phyloP scores from a whole-genome alignment of 1,140 invertebrate genomes.

The Cotesia glomerata region DNA sequence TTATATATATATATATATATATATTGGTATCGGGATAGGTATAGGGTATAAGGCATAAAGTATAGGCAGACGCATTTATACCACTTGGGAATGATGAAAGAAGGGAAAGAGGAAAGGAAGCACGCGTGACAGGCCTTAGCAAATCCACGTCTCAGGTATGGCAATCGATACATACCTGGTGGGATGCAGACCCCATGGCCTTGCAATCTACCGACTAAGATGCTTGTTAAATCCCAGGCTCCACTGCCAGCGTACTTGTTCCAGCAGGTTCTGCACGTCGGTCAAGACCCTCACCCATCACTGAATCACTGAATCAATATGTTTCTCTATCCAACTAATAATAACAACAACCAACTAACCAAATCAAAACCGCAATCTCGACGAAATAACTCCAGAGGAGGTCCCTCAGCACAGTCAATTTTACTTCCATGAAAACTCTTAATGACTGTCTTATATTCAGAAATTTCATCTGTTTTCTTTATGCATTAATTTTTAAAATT shows the following conservation, averaged over 20 bases:
- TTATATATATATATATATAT: no score
- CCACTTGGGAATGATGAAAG: background rate
- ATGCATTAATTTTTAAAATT: no score
- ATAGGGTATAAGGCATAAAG: background rate
- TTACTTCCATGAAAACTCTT: no score
- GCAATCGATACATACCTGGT: conserved; percentile 19
- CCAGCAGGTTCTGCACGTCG: conserved; percentile 27
- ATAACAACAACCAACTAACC: no score
- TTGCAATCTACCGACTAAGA: conserved; percentile 16
- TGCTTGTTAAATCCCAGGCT: conserved; percentile 29
- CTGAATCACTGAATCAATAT: background rate
- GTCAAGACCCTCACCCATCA: conserved; percentile 14
- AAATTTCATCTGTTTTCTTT: no score
- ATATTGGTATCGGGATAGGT: no score
- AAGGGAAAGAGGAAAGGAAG: background rate
- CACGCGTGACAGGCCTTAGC: conserved; percentile 3
- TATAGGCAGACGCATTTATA: background rate
- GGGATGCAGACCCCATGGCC: conserved; percentile 10
- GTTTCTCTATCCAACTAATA: background rate
- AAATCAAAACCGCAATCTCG: no score
- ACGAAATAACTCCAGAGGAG: no score
- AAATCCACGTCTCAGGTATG: conserved; percentile 13
- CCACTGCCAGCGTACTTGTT: conserved; percentile 12
- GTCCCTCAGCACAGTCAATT: no score
- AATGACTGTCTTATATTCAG: no score